Conservation (phyloP, 37 sponge, comb jelly and placozoan genomes). For the Lycopodina hypogea region DNA sequence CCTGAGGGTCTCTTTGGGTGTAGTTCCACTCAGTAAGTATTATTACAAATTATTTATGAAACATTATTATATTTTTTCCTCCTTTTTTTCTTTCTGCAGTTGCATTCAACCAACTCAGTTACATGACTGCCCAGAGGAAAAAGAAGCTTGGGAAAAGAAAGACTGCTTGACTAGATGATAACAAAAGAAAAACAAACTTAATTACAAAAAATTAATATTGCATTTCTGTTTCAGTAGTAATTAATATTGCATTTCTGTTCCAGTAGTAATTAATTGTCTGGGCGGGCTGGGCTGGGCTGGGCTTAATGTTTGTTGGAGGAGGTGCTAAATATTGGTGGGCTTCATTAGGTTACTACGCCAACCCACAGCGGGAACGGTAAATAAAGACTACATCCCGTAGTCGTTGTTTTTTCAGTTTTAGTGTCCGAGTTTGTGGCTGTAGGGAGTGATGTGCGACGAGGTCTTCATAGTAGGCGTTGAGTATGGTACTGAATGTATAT, state of each 20-base stretch:
- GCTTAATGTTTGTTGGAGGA: no score
- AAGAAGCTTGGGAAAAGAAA: conserved; percentile 51
- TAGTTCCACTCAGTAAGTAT: conserved; percentile 54
- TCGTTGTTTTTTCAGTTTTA: no score
- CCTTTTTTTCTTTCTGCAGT: conserved; percentile 13
- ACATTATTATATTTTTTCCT: not conserved
- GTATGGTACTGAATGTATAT: not conserved
- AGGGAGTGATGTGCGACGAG: no score
- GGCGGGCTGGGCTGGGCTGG: no score
- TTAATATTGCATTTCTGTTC: no score
- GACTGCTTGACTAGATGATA: conserved; percentile 13
- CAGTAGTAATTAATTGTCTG: no score
- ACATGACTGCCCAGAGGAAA: conserved; percentile 68
- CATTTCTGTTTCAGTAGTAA: no score
- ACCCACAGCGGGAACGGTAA: no score
- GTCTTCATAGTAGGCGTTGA: conserved; percentile 9
- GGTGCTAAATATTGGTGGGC: no score
- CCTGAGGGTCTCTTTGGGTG: conserved; percentile 41
- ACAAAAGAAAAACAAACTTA: not conserved
- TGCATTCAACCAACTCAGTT: conserved; percentile 34
- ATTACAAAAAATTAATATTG: not conserved
- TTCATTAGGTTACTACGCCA: no score
- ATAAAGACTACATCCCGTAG: no score
- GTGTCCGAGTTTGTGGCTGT: no score
- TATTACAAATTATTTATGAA: not conserved